Percentiles rank a stretch among this genome's conserved stretches.
Conservation (phyloP, 2,113 vertebrate genomes). For the Suricata suricatta region DNA sequence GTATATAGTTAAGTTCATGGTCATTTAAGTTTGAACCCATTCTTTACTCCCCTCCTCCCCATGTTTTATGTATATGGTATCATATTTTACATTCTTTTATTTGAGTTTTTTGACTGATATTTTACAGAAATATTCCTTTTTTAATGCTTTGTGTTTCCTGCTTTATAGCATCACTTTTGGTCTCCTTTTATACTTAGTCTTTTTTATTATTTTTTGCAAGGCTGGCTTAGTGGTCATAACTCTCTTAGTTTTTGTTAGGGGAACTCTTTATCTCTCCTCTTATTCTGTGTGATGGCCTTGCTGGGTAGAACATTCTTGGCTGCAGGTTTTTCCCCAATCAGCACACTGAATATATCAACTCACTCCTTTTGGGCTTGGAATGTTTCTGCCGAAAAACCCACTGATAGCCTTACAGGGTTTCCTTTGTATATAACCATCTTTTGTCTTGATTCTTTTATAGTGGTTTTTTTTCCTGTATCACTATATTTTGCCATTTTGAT, state of each 20-base stretch:
- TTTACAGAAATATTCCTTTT: not conserved
- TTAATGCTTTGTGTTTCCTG: not conserved
- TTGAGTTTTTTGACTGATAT: no score
- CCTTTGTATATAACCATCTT: not conserved
- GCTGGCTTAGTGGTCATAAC: not conserved
- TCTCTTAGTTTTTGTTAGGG: not conserved
- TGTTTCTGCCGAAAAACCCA: not conserved
- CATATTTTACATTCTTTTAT: no score
- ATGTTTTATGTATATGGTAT: no score
- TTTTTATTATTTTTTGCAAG: not conserved
- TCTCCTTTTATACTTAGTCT: not conserved
- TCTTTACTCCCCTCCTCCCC: not conserved
- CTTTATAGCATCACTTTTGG: not conserved
- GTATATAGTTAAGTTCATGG: not conserved
- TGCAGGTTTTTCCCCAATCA: not conserved
- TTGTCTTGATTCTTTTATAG: not conserved
- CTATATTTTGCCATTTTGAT: not conserved
- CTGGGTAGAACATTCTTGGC: not conserved
- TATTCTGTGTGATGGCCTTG: not conserved
- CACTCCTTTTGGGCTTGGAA: not conserved
- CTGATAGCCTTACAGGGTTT: not conserved
- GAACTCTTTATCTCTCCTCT: not conserved
- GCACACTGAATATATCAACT: not conserved
- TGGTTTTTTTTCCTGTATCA: not conserved
- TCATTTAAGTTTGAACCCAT: not conserved